Base-by-base conservation (phyloP, 2,797 vertebrate species). In the Poecile montanus region DNA sequence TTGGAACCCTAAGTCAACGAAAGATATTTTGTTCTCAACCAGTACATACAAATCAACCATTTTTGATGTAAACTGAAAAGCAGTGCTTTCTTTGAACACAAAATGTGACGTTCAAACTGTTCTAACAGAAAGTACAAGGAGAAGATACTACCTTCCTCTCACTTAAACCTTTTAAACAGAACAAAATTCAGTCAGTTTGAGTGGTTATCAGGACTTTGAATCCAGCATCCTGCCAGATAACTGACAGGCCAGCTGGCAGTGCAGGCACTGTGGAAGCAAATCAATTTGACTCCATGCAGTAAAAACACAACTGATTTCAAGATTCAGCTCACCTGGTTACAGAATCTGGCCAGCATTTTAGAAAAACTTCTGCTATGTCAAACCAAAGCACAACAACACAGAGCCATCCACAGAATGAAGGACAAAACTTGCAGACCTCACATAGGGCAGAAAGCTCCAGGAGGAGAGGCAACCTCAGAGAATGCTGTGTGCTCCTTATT, bases 1-100 rank as follows among this genome's bases (percentile, higher is more conserved):
- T 44, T 60, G 29, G n/a, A 94, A 51, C n/a, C 7, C n/a, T 26
- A 63, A 42, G 11, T n/a, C 25, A 89, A 6, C 14, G 40, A 12
- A 70, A 81, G n/a, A 40, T 25, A 60, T 0, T 30, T 32, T 54
- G 27, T 47, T 67, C 50, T 87, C 61, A 63, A 34, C 27, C 26
- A 66, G 11, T 13, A 42, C 13, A 60, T 3, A 48, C 5, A 81
- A 56, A 67, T 30, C 34, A 50, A 82, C 18, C 14, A 13, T 15
- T 91, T 79, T 42, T 70, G 8, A 78, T 66, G 26, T 70, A 73
- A 82, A 84, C 25, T 27, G 23, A 90, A 90, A 40, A 84, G 40
- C 21, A 79, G 32, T 16, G 19, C 26, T 29, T 78, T 73, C 47
- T 58, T 70, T 56, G 5, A 62, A 29, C 27, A 45, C 1, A 2